These are phyloP conservation scores for Paramormyrops kingsleyae DNA, from an alignment of 2,113 vertebrate genomes.

Conservation along the genomic window DNA sequence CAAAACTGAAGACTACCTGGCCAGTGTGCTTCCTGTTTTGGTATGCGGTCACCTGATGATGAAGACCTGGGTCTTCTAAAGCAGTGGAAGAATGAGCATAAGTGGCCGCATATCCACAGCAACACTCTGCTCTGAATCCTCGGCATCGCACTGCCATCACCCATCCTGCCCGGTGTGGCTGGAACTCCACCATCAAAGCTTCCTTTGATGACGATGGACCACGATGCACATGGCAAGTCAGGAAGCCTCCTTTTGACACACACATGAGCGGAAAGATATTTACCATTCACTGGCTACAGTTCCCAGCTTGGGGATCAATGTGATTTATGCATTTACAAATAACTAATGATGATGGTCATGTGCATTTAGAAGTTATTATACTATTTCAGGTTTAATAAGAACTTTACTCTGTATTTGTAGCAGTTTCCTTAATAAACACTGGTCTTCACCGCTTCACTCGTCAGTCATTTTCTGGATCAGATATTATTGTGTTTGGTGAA, in stretches of 20 bases:
- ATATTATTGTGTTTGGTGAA: neutral
- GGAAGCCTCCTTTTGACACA: neutral
- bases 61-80: neutral
- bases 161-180: neutral
- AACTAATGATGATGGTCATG: conserved; percentile 20
- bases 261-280: neutral
- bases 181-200: neutral
- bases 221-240: neutral
- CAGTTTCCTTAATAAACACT: conserved; percentile 44
- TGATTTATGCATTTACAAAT: conserved; percentile 19
- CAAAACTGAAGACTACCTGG: neutral
- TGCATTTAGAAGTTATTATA: conserved; percentile 38
- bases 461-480: neutral
- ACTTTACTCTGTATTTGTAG: conserved; percentile 47
- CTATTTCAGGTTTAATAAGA: conserved; percentile 43
- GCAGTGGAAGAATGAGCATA: neutral
- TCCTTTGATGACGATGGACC: neutral
- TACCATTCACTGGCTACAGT: neutral
- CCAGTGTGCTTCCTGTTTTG: neutral
- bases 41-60: neutral
- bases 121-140: neutral
- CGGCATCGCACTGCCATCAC: neutral
- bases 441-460: conserved; percentile 21
- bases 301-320: neutral
- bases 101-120: neutral